These are phyloP conservation scores for Drosophila diplacantha DNA, from an alignment of 2,888 invertebrate genomes.

Conservation along the genomic window DNA sequence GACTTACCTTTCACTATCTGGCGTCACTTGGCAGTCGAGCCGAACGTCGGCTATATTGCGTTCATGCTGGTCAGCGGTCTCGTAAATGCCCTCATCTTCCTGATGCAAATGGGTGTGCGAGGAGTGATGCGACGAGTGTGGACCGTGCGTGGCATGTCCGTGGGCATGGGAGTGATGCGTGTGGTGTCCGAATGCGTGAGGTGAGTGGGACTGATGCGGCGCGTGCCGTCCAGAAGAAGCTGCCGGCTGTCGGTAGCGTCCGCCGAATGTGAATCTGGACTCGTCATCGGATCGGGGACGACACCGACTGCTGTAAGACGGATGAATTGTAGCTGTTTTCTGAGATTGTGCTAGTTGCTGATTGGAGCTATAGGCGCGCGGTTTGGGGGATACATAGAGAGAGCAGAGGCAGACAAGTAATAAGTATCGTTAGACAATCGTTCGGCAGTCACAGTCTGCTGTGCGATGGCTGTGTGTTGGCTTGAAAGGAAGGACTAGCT, in stretches of 20 bases:
- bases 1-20: slow-evolving; percentile 92
- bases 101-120: slow-evolving; percentile 81
- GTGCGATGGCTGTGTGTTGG: neutral
- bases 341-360: slow-evolving; percentile 79
- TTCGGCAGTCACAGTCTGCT: slow-evolving; percentile 17
- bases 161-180: slow-evolving; percentile 79
- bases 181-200: slow-evolving; percentile 79
- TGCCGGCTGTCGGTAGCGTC: slow-evolving; percentile 79
- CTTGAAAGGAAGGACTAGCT: slow-evolving; percentile 5
- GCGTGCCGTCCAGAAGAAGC: slow-evolving; percentile 78
- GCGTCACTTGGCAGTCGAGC: slow-evolving; percentile 85
- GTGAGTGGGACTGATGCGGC: slow-evolving; percentile 80
- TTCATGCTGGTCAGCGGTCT: slow-evolving; percentile 88
- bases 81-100: slow-evolving; percentile 92
- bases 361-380: slow-evolving; percentile 73
- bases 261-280: slow-evolving; percentile 86
- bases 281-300: slow-evolving; percentile 84
- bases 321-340: slow-evolving; percentile 79
- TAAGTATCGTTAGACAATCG: slow-evolving; percentile 15
- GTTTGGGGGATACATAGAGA: slow-evolving; percentile 40
- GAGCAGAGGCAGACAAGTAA: slow-evolving; percentile 36
- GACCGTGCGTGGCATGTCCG: slow-evolving; percentile 78
- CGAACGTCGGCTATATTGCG: slow-evolving; percentile 81
- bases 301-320: slow-evolving; percentile 80
- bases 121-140: slow-evolving; percentile 79